phyloP scores from a whole-genome alignment of 2,888 invertebrate genomes.

The Carpatolechia fugitivella region DNA sequence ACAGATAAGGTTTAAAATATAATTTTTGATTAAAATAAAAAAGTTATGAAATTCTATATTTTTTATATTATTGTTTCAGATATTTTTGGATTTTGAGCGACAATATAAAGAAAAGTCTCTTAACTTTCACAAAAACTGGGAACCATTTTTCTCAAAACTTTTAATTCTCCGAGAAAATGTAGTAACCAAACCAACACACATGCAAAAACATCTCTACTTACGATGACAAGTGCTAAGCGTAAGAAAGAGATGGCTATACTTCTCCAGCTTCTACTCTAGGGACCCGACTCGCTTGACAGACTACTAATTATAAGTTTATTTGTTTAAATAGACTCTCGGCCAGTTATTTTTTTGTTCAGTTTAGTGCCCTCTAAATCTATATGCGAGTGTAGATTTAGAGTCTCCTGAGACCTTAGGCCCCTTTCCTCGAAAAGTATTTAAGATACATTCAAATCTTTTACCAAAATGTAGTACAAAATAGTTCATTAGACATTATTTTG shows the following conservation, averaged over 20 bases:
- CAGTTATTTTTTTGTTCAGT: no score
- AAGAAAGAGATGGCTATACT: no score
- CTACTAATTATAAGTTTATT: no score
- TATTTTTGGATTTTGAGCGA: conserved; percentile 4
- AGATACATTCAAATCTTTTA: background rate
- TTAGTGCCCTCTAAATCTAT: no score
- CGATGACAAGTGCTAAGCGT: no score
- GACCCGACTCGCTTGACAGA: no score
- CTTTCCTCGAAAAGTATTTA: no score
- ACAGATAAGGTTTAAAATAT: background rate
- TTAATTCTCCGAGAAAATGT: background rate
- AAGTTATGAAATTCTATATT: background rate
- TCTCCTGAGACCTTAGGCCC: no score
- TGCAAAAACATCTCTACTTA: background rate
- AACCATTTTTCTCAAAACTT: conserved; percentile 8
- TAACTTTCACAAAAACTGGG: conserved; percentile 10
- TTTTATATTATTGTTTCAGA: conserved; percentile 2
- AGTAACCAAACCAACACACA: background rate
- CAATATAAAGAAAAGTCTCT: conserved; percentile 3
- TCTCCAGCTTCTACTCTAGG: no score
- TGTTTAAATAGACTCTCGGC: no score
- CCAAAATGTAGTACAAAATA: background rate
- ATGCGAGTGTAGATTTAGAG: no score
- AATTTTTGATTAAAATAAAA: background rate
- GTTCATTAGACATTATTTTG: background rate